These are phyloP conservation scores for Ammospiza nelsoni DNA, from an alignment of 2,113 vertebrate genomes.

Conservation along the genomic window DNA sequence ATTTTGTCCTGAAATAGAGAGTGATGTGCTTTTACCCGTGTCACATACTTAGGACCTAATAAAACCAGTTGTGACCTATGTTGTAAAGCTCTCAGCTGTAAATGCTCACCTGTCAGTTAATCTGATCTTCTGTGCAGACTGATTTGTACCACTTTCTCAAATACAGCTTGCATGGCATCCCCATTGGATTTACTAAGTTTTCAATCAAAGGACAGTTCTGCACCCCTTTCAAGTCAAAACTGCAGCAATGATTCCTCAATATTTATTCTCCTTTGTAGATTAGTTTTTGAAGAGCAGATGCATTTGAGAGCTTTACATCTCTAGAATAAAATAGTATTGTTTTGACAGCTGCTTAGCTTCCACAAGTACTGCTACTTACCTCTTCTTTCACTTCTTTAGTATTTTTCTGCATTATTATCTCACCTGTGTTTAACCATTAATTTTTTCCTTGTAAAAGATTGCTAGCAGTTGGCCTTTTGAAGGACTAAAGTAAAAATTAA, in stretches of 20 bases:
- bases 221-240: neutral
- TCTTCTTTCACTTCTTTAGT: neutral
- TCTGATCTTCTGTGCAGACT: neutral
- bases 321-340: neutral
- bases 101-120: neutral
- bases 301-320: slow-evolving; percentile 18
- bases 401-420: neutral
- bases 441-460: neutral
- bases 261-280: neutral
- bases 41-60: neutral
- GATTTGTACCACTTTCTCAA: neutral
- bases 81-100: slow-evolving; percentile 26
- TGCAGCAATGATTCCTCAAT: neutral
- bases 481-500: neutral
- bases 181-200: neutral
- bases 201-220: neutral
- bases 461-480: neutral
- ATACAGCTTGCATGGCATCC: neutral
- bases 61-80: neutral
- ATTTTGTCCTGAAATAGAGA: neutral
- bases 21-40: neutral
- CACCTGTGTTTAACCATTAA: neutral
- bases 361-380: neutral
- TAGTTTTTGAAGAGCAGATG: neutral
- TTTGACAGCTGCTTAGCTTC: neutral